Evolutionary conservation across 2,888 invertebrate species (phyloP).

Genomic region (Leptopilina drosophilae): DNA sequence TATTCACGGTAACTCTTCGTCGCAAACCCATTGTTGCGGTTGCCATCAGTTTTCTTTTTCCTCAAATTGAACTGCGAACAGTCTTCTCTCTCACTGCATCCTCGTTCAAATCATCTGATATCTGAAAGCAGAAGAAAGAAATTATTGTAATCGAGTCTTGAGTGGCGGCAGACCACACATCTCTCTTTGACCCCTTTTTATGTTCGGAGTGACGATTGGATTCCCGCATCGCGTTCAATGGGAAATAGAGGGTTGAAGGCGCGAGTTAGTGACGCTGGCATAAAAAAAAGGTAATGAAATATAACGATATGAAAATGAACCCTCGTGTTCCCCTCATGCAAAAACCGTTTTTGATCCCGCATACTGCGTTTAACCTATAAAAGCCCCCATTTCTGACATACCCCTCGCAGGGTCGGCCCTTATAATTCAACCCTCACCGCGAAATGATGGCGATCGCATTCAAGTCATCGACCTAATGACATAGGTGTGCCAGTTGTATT

Average conservation of each 20-base stretch:
- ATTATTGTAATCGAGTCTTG: too few species aligned
- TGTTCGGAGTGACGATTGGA: slow-evolving; percentile 44
- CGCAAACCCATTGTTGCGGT: slow-evolving; percentile 75
- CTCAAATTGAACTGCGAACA: too few species aligned
- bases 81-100: too few species aligned
- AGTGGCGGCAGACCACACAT: slow-evolving; percentile 26
- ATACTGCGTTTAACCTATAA: slow-evolving; percentile 51
- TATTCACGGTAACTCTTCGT: slow-evolving; percentile 73
- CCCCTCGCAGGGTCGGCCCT: slow-evolving; percentile 44
- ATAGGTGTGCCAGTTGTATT: slow-evolving; percentile 64
- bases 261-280: slow-evolving; percentile 29
- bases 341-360: slow-evolving; percentile 38
- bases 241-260: slow-evolving; percentile 46
- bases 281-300: slow-evolving; percentile 62
- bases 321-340: slow-evolving; percentile 51
- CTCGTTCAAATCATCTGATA: too few species aligned
- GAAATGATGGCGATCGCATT: slow-evolving; percentile 62
- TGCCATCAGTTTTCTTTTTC: slow-evolving; percentile 65
- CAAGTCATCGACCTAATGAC: slow-evolving; percentile 69
- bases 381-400: slow-evolving; percentile 47
- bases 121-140: too few species aligned
- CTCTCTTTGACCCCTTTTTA: slow-evolving; percentile 47
- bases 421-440: slow-evolving; percentile 60
- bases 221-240: slow-evolving; percentile 47
- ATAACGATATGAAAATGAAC: slow-evolving; percentile 69